Evolutionary conservation across 2,797 vertebrate species (phyloP), one percentile per base, ranked within the genome.

Genomic region (Lepilemur ruficaudatus): DNA sequence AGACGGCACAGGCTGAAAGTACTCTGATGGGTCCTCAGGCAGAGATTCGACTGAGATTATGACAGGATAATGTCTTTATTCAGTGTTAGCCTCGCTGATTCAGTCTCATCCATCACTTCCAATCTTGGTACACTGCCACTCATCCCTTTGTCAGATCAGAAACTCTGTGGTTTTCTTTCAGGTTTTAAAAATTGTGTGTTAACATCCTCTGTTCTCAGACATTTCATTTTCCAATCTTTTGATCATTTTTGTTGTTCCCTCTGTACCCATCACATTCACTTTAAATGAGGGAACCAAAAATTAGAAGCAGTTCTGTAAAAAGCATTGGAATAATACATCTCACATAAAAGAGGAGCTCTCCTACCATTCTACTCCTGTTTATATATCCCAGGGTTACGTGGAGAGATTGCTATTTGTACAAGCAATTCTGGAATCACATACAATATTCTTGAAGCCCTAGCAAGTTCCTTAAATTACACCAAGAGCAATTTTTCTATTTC

Each of bases 211-310:
- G 2, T 65, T 35, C n/a, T 85, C 10, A 80, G 23, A 35, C 25
- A 65, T 15, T 78, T 73, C 11, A 57, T 23, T 76, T 92, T 61
- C 55, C 28, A 52, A 32, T 61, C 57, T 67, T 61, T 48, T 89
- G 43, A 92, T 86, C 38, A 23, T 50, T 65, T 89, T 89, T 48
- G 48, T 75, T 89, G 4, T 63, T 91, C 55, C 50, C 28, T 75
- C 15, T 75, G 11, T n/a, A 80, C 7, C 35, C 35, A n/a, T 46
- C 22, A 52, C 12, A 63, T 55, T n/a, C 32, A 25, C 70, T 67
- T 79, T 38, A 89, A 80, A 55, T 63, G n/a, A 25, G 43, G 15
- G 35, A 94, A n/a, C 1, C 20, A 13, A 38, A 69, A 43, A 22
- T 63, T 78, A 70, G 18, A 90, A 52, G n/a, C 48, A 38, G 61